Evolutionary conservation across 2,888 invertebrate genomes (phyloP).

Genomic region (Dexiosoma caninum): DNA sequence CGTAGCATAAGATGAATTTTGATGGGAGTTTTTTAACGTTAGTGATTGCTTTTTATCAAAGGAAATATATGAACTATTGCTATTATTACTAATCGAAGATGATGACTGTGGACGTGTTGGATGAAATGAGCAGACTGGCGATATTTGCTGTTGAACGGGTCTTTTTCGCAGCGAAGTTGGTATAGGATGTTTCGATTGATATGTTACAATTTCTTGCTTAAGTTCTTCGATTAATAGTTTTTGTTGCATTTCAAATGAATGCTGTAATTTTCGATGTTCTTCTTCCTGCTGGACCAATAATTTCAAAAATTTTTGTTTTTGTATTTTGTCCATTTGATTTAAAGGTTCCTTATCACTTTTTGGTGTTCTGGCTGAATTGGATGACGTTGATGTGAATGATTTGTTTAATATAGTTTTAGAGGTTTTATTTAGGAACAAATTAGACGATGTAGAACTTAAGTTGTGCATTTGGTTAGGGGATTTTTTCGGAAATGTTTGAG

Average conservation of each 20-base stretch:
- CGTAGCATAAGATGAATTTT: not conserved
- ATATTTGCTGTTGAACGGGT: not conserved
- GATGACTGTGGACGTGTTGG: slow-evolving; percentile 9
- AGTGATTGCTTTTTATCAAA: not conserved
- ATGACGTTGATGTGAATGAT: slow-evolving; percentile 5
- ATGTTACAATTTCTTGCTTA: slow-evolving; percentile 67
- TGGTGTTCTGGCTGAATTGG: not conserved
- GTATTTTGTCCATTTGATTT: slow-evolving; percentile 35
- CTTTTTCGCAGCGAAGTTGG: not conserved
- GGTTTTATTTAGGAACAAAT: slow-evolving; percentile 16
- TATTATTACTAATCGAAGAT: slow-evolving; percentile 26
- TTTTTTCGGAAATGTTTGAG: slow-evolving; percentile 13
- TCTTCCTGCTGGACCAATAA: slow-evolving; percentile 82
- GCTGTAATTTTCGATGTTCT: slow-evolving; percentile 82
- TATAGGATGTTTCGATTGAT: slow-evolving; percentile 50
- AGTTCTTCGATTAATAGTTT: slow-evolving; percentile 79
- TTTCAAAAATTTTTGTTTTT: slow-evolving; percentile 80
- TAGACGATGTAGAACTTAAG: slow-evolving; percentile 35
- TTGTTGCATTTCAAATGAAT: slow-evolving; percentile 84
- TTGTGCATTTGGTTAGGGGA: slow-evolving; percentile 18
- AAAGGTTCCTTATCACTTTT: not conserved
- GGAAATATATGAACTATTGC: slow-evolving; percentile 19
- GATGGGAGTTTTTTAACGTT: not conserved
- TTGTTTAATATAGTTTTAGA: slow-evolving; percentile 39
- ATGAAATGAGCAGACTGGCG: not conserved